phyloP scores from a whole-genome alignment of 1,140 invertebrate species.

The Neuroterus valhalla region DNA sequence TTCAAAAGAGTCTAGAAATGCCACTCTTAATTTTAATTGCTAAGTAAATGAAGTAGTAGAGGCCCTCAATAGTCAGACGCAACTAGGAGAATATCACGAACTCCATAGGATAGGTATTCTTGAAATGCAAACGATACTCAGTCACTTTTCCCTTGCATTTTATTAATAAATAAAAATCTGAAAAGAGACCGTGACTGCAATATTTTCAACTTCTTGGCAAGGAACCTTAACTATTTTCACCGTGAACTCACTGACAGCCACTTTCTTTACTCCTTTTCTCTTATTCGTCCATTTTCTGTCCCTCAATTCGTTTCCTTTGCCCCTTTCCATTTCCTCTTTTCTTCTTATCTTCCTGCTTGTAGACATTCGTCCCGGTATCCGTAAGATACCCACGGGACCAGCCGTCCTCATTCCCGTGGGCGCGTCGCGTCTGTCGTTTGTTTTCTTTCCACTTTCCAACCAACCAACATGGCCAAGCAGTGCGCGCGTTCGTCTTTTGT shows the following conservation, averaged over 20 bases:
- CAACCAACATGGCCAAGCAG: slow-evolving; percentile 47
- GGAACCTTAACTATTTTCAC: no score
- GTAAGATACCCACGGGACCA: slow-evolving; percentile 43
- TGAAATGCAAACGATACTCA: no score
- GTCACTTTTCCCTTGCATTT: no score
- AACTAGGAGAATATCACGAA: background rate
- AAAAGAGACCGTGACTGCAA: no score
- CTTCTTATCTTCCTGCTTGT: slow-evolving; percentile 18
- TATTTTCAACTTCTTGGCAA: no score
- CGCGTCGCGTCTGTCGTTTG: slow-evolving; percentile 58
- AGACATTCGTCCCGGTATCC: slow-evolving; percentile 23
- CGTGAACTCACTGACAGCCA: background rate
- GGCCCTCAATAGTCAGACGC: slow-evolving; percentile 2
- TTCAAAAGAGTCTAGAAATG: no score
- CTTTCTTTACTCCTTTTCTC: slow-evolving; percentile 15
- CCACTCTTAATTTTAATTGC: background rate
- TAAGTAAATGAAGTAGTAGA: slow-evolving; percentile 11
- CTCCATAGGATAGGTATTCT: no score
- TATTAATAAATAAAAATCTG: no score
- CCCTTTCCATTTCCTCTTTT: slow-evolving; percentile 4
- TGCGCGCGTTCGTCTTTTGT: slow-evolving; percentile 56
- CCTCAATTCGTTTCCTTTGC: slow-evolving; percentile 15
- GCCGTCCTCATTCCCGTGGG: slow-evolving; percentile 54
- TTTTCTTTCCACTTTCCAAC: slow-evolving; percentile 63
- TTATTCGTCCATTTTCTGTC: slow-evolving; percentile 4